These are phyloP conservation scores for Hippopotamyrus pictus DNA, from an alignment of 2,797 vertebrate species.

Conservation along the genomic window DNA sequence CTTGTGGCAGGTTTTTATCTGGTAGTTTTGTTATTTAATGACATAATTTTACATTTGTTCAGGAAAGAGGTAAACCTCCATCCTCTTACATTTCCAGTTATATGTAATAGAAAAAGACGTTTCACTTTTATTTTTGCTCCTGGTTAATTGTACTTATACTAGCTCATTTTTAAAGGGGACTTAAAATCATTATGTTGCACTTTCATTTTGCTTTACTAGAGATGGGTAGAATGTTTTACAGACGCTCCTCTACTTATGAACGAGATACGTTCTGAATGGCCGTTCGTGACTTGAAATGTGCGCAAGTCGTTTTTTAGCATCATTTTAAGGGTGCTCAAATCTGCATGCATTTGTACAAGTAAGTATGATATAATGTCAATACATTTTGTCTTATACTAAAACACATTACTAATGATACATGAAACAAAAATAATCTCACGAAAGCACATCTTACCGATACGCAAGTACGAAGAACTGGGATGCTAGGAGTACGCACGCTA, in stretches of 20 bases:
- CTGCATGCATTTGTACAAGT: not conserved
- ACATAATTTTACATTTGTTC: slow-evolving; percentile 28
- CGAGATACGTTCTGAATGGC: not conserved
- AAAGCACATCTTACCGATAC: not conserved
- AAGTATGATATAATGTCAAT: not conserved
- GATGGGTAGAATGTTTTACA: not conserved
- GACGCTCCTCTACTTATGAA: not conserved
- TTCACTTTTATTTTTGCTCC: slow-evolving; percentile 19
- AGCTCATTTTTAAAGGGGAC: not conserved
- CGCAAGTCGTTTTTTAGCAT: not conserved
- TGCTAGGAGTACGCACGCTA: not conserved
- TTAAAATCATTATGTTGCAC: not conserved
- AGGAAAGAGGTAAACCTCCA: not conserved
- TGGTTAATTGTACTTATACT: not conserved
- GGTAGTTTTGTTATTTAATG: slow-evolving; percentile 45
- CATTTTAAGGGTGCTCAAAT: not conserved
- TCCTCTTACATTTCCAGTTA: slow-evolving; percentile 49
- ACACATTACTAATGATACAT: not conserved
- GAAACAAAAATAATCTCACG: not conserved
- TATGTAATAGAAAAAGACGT: slow-evolving; percentile 27
- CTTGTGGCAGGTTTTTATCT: slow-evolving; percentile 28
- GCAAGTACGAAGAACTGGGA: not conserved
- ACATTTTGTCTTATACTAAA: not conserved
- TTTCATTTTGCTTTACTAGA: not conserved
- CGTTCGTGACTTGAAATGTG: not conserved